Evolutionary conservation across 2,888 invertebrate genomes (phyloP).

Genomic region (Dryobota labecula): DNA sequence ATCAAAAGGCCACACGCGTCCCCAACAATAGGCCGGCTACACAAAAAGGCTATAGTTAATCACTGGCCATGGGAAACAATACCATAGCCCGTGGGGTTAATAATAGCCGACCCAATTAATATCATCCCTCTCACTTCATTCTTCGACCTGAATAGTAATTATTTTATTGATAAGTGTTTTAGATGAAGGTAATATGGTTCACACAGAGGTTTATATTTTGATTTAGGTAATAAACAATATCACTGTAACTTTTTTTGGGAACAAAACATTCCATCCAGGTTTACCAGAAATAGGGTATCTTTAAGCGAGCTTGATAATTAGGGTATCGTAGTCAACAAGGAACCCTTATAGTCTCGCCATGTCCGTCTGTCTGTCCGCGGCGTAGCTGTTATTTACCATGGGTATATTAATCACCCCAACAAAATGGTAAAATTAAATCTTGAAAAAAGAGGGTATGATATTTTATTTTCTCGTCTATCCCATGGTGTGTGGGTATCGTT

Average conservation of each 20-base stretch:
- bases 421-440: too few relatives aligned
- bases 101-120: slow-evolving; percentile 66
- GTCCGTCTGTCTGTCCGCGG: too few relatives aligned
- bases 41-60: slow-evolving; percentile 58
- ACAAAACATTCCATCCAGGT: too few relatives aligned
- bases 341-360: too few relatives aligned
- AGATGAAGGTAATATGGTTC: slow-evolving; percentile 10
- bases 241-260: too few relatives aligned
- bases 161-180: slow-evolving; percentile 52
- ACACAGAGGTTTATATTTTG: not conserved
- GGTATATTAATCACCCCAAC: too few relatives aligned
- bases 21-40: slow-evolving; percentile 47
- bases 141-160: slow-evolving; percentile 53
- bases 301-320: not conserved
- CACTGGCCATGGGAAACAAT: slow-evolving; percentile 59
- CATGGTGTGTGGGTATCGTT: too few relatives aligned
- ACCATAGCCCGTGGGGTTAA: slow-evolving; percentile 52
- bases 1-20: slow-evolving; percentile 60
- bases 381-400: too few relatives aligned
- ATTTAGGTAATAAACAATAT: not conserved
- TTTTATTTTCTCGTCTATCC: too few relatives aligned
- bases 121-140: slow-evolving; percentile 50
- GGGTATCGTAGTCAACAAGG: too few relatives aligned
- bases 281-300: too few relatives aligned
- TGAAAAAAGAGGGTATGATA: too few relatives aligned